A percentile compares a stretch with the other conserved stretches of the same genome.
phyloP scores from a whole-genome alignment of 2,797 vertebrate genomes.

The Gila robusta region DNA sequence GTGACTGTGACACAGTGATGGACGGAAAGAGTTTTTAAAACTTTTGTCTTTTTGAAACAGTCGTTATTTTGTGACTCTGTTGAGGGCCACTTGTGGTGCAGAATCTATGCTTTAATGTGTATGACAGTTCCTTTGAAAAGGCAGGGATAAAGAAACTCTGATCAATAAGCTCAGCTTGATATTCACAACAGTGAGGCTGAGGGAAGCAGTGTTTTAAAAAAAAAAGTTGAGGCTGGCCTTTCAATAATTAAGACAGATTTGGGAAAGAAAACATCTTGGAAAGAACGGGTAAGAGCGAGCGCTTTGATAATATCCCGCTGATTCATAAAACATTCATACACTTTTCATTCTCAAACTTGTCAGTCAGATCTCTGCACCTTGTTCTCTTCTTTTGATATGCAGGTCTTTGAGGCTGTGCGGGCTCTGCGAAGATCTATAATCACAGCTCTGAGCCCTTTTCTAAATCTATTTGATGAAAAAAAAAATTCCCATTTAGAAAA shows the following conservation, averaged over 20 bases:
- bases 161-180: slow-evolving; percentile 56
- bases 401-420: slow-evolving; percentile 53
- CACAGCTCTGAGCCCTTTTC: slow-evolving; percentile 8
- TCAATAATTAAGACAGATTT: slow-evolving; percentile 78
- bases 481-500: slow-evolving; percentile 49
- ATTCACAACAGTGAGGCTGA: slow-evolving; percentile 67
- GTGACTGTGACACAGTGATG: too few species aligned
- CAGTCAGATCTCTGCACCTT: slow-evolving; percentile 70
- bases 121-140: slow-evolving; percentile 8
- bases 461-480: slow-evolving; percentile 38
- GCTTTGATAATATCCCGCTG: slow-evolving; percentile 77
- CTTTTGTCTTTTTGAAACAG: not conserved
- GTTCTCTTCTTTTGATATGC: slow-evolving; percentile 70
- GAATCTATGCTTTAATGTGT: not conserved
- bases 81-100: not conserved
- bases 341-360: slow-evolving; percentile 79
- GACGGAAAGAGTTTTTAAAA: not conserved
- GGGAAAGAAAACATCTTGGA: slow-evolving; percentile 74
- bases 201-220: slow-evolving; percentile 66
- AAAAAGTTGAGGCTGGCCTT: slow-evolving; percentile 70
- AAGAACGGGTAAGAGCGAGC: slow-evolving; percentile 69
- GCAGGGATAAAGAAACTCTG: slow-evolving; percentile 29
- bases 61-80: not conserved
- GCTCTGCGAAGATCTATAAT: slow-evolving; percentile 41
- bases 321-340: slow-evolving; percentile 81